Conservation (phyloP, 37 sponge, comb jelly and placozoan species). For the Diacarnus erythraeanus region DNA sequence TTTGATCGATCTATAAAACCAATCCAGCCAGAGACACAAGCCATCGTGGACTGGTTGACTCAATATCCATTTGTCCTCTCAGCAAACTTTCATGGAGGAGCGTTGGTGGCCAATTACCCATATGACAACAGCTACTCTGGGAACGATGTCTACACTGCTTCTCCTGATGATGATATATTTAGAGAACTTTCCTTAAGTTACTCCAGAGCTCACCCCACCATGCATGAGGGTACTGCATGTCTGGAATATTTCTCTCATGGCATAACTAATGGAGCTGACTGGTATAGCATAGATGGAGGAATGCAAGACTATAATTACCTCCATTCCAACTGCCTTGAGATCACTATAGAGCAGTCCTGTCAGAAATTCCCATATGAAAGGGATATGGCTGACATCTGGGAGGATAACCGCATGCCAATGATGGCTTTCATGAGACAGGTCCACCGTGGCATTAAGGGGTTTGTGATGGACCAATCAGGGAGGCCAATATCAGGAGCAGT, state of each 20-base stretch:
- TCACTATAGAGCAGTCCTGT: conserved; percentile 92
- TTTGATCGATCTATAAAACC: conserved; percentile 13
- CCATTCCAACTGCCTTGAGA: conserved; percentile 83
- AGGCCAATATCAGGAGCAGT: conserved; percentile 49
- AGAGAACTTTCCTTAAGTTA: conserved; percentile 65
- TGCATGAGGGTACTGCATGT: conserved; percentile 64
- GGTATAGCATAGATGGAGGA: conserved; percentile 92
- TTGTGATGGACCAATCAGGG: conserved; percentile 52
- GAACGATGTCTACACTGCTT: conserved; percentile 18
- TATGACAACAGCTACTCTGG: conserved; percentile 73
- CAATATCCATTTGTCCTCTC: conserved; percentile 89
- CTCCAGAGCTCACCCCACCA: conserved; percentile 70
- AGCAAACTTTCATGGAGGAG: conserved; percentile 97
- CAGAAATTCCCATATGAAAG: conserved; percentile 76
- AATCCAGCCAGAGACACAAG: conserved; percentile 78
- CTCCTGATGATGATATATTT: conserved; percentile 88
- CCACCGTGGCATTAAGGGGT: conserved; percentile 80
- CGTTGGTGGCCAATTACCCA: conserved; percentile 95
- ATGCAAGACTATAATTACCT: conserved; percentile 98
- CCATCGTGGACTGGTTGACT: conserved; percentile 85
- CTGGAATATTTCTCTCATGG: conserved; percentile 61
- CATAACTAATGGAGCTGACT: conserved; percentile 95
- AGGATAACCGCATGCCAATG: conserved; percentile 68
- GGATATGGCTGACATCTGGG: conserved; percentile 72
- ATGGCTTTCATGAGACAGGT: conserved; percentile 72